Evolutionary conservation across 2,888 invertebrate species (phyloP), one percentile per base, ranked within the genome.

Genomic region (Euzophera pinguis): DNA sequence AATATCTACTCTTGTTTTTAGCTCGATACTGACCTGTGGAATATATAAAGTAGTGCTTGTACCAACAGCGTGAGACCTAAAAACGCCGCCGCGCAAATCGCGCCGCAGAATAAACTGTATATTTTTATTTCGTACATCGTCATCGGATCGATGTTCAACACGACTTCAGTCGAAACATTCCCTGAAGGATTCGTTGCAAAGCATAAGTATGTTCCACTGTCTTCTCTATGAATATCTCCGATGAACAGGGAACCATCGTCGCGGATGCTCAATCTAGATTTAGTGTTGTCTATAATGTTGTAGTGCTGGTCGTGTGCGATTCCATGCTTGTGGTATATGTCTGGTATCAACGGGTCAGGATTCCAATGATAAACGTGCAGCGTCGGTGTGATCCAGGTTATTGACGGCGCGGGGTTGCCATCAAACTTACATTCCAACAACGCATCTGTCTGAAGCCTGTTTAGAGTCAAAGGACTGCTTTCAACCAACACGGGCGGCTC

Each of bases 141-240:
- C 69, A 94, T 92, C 13, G 97, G 97, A 82, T 98, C 96, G 75
- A 98, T 94, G 75, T 95, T 94, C 52, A 97, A 90, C 49, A 94
- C 73, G 34, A 98, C 93, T 67, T 93, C 93, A 43, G 93, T 92
- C 1, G 97, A 95, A 29, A 92, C 89, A 77, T 97, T 97, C 51
- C 95, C 95, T 60, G 95, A 91, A 12, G 96, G 94, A 86, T 98
- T 98, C 67, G 94, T 93, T 39, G 96, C 97, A 73, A 94, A 94
- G 77, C 98, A 98, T 57, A 93, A 92, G 86, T 98, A 98, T 27
- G 93, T 88, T 50, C 98, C 98, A 65, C 95, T 95, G 84, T 97
- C 97, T 71, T 94, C 93, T 62, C 95, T 92, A 38, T 94, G 93
- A 54, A 95, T 91, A 62, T 93, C 91, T 53, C 89, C 90, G 59